These are phyloP conservation scores for Psilopsiagon aurifrons DNA, from an alignment of 2,113 vertebrate species.

Conservation along the genomic window DNA sequence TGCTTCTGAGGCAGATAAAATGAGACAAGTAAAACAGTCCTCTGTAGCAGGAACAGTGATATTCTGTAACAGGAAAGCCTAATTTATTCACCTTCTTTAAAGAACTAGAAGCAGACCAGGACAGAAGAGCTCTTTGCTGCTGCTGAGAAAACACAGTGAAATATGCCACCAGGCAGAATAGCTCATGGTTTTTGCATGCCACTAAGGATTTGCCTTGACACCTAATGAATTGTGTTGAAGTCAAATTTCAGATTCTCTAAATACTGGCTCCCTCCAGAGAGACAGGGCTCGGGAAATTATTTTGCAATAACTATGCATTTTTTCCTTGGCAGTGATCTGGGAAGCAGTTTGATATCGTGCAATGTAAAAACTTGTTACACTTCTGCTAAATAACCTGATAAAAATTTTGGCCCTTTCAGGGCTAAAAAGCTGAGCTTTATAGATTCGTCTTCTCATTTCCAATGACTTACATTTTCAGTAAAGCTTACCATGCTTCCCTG, in stretches of 20 bases:
- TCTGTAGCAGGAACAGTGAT: not conserved
- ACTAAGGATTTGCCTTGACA: conserved; percentile 31
- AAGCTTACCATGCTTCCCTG: not conserved
- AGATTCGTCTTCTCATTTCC: not conserved
- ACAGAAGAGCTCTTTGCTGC: not conserved
- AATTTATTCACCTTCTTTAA: conserved; percentile 6
- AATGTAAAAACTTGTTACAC: not conserved
- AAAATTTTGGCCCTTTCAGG: not conserved
- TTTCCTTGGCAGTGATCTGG: not conserved
- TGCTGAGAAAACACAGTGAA: not conserved
- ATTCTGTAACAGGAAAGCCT: not conserved
- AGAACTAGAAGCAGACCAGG: not conserved
- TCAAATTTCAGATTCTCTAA: conserved; percentile 53
- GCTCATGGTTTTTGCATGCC: conserved; percentile 10
- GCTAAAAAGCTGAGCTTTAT: not conserved
- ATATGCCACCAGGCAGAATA: not conserved
- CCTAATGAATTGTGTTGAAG: conserved; percentile 41
- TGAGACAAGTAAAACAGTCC: not conserved
- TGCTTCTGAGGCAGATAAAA: not conserved
- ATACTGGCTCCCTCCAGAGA: conserved; percentile 42
- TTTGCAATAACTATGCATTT: not conserved
- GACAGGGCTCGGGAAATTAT: not conserved
- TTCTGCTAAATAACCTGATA: not conserved
- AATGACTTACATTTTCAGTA: not conserved
- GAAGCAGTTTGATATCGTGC: not conserved